Conservation (phyloP, 2,888 invertebrate species). For the Herminia tarsipennalis region DNA sequence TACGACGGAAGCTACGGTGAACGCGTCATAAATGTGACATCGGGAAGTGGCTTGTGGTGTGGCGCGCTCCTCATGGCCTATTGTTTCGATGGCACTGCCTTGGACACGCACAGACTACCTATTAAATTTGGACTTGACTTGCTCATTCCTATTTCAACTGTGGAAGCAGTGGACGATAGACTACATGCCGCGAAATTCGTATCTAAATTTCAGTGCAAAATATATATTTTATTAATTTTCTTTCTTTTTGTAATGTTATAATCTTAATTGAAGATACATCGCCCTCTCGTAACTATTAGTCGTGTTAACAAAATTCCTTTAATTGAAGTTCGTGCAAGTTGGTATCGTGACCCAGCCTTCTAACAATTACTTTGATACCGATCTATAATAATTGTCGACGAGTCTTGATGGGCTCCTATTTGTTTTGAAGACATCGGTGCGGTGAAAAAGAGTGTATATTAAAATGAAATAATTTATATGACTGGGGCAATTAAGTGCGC, state of each 20-base stretch:
- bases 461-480: conserved; percentile 42
- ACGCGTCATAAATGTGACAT: conserved; percentile 72
- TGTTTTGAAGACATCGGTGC: conserved; percentile 62
- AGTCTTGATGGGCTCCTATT: conserved; percentile 69
- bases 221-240: conserved; percentile 1
- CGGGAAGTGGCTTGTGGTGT: conserved; percentile 62
- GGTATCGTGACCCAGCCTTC: conserved; percentile 70
- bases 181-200: conserved; percentile 23
- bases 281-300: conserved; percentile 44
- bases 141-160: conserved; percentile 68
- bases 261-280: conserved; percentile 50
- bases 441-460: conserved; percentile 47
- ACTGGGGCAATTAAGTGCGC: conserved; percentile 24
- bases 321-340: conserved; percentile 70
- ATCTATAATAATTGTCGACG: conserved; percentile 70
- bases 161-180: conserved; percentile 52
- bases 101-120: conserved; percentile 72
- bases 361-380: conserved; percentile 76
- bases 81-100: conserved; percentile 74
- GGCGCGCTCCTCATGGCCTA: conserved; percentile 70
- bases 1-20: conserved; percentile 67
- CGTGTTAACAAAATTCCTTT: conserved; percentile 68
- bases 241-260: conserved; percentile 12
- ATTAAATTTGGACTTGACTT: conserved; percentile 66
- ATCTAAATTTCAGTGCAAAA: conserved; percentile 12